Conservation (phyloP, 2,888 invertebrate genomes). For the Zaprionus obscuricornis region DNA sequence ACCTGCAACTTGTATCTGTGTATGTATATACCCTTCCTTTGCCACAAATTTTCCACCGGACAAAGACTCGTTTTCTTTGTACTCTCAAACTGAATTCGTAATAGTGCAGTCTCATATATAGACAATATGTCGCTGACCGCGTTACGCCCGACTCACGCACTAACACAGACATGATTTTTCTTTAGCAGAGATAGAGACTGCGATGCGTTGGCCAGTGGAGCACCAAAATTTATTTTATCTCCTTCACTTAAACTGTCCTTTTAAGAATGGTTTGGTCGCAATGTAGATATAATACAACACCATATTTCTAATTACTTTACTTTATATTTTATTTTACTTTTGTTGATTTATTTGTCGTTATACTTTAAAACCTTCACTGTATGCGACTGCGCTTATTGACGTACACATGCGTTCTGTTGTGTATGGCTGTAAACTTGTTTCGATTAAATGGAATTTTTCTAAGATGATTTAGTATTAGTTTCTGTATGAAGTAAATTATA, state of each 20-base stretch:
- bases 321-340: neutral
- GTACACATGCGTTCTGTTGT: slow-evolving; percentile 33
- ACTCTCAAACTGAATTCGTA: slow-evolving; percentile 54
- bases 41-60: slow-evolving; percentile 47
- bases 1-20: no score
- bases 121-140: slow-evolving; percentile 59
- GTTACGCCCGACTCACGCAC: slow-evolving; percentile 32
- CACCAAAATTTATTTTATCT: no score
- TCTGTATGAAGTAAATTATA: no score
- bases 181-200: slow-evolving; percentile 38
- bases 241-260: no score
- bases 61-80: slow-evolving; percentile 73
- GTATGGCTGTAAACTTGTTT: slow-evolving; percentile 45
- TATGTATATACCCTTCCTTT: slow-evolving; percentile 64
- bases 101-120: slow-evolving; percentile 55
- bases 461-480: no score
- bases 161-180: slow-evolving; percentile 56
- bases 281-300: no score
- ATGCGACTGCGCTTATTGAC: slow-evolving; percentile 50
- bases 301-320: neutral
- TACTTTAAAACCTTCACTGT: neutral
- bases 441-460: no score
- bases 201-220: slow-evolving; percentile 58
- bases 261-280: no score
- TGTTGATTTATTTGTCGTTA: neutral